These are phyloP conservation scores for Ericerus pela DNA, from an alignment of 1,140 invertebrate genomes.

Conservation along the genomic window DNA sequence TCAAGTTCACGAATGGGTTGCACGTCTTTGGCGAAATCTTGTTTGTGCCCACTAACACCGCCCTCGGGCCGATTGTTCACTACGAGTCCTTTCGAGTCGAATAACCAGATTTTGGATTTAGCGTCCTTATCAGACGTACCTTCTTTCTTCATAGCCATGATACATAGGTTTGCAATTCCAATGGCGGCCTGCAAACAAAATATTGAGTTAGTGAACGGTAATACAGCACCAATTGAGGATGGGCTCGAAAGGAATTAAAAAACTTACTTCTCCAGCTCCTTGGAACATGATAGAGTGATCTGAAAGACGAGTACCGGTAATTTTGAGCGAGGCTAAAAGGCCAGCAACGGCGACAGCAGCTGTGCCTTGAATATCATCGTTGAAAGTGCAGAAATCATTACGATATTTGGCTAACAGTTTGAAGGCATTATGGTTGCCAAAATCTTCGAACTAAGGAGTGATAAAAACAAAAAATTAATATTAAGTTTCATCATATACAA, in stretches of 20 bases:
- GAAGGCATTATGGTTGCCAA: conserved; percentile 83
- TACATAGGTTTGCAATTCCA: conserved; percentile 73
- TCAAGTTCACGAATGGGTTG: conserved; percentile 49
- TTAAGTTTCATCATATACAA: background rate
- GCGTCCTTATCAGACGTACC: conserved; percentile 58
- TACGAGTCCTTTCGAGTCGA: conserved; percentile 58
- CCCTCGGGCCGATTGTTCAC: conserved; percentile 59
- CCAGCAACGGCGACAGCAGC: conserved; percentile 82
- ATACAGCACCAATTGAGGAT: background rate
- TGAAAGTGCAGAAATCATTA: conserved; percentile 77
- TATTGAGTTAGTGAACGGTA: background rate
- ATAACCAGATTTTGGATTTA: conserved; percentile 50
- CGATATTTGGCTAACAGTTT: conserved; percentile 70
- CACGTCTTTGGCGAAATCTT: conserved; percentile 54
- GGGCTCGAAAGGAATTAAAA: background rate
- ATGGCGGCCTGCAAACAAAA: conserved; percentile 47
- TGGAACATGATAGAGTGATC: conserved; percentile 80
- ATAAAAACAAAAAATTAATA: background rate
- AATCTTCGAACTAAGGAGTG: conserved; percentile 72
- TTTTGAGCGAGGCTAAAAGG: conserved; percentile 60
- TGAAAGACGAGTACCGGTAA: conserved; percentile 58
- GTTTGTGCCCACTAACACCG: conserved; percentile 59
- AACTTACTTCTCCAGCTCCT: conserved; percentile 71
- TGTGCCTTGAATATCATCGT: conserved; percentile 91
- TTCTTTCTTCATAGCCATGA: conserved; percentile 73